Evolutionary conservation across 2,113 vertebrate genomes (phyloP).

Genomic region (Nycticebus coucang): DNA sequence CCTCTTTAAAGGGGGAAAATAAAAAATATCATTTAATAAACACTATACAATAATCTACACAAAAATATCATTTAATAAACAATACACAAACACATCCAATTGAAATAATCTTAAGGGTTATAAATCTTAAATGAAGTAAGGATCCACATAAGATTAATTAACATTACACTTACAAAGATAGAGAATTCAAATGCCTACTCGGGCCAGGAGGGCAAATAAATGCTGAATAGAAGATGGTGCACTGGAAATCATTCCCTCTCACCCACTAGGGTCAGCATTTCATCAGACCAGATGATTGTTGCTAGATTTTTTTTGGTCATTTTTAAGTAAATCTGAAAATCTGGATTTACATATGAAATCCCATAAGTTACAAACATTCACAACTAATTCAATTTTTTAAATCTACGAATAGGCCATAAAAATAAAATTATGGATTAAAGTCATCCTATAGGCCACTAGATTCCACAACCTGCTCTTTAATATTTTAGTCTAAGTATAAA

Average conservation of each 20-base stretch:
- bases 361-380: not conserved
- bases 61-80: slow-evolving; percentile 31
- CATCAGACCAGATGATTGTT: not conserved
- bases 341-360: not conserved
- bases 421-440: not conserved
- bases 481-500: slow-evolving; percentile 36
- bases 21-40: slow-evolving; percentile 22
- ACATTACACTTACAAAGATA: not conserved
- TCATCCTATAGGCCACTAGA: not conserved
- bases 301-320: not conserved
- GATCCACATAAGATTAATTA: not conserved
- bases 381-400: slow-evolving; percentile 21
- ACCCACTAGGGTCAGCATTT: not conserved
- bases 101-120: slow-evolving; percentile 45
- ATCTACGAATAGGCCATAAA: not conserved
- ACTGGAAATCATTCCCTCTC: not conserved
- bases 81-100: slow-evolving; percentile 46
- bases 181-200: not conserved
- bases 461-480: not conserved
- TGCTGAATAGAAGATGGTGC: not conserved
- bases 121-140: slow-evolving; percentile 44
- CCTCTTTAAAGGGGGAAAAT: slow-evolving; percentile 13
- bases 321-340: slow-evolving; percentile 46
- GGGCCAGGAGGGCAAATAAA: not conserved
- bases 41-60: slow-evolving; percentile 39